Conservation (phyloP, 1,140 invertebrate species). For the Macrobrachium rosenbergii region DNA sequence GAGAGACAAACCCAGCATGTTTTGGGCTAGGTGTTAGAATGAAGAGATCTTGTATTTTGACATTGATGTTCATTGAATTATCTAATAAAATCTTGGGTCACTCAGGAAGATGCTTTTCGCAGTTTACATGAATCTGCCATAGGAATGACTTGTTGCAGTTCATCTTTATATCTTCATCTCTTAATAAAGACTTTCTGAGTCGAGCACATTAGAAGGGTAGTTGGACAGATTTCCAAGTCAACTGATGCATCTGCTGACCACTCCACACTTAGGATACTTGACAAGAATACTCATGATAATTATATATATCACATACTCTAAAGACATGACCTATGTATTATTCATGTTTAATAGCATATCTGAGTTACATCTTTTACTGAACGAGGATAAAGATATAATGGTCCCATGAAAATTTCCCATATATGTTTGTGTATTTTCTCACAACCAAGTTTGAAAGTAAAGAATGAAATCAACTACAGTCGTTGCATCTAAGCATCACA, state of each 20-base stretch:
- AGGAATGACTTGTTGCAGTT: background rate
- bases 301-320: background rate
- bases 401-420: constrained; percentile 55
- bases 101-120: constrained; percentile 10
- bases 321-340: no score
- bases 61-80: background rate
- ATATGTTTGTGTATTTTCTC: constrained; percentile 29
- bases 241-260: constrained; percentile 35
- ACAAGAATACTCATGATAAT: background rate
- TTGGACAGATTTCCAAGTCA: constrained; percentile 46
- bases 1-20: constrained; percentile 38
- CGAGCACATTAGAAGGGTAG: constrained; percentile 8
- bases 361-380: no score
- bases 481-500: constrained; percentile 1
- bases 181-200: constrained; percentile 11
- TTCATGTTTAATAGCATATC: no score
- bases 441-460: constrained; percentile 26
- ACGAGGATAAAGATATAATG: background rate
- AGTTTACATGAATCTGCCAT: background rate
- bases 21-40: constrained; percentile 19
- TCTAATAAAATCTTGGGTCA: background rate
- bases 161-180: constrained; percentile 6
- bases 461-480: background rate
- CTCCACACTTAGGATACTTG: constrained; percentile 34
- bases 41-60: constrained; percentile 17